phyloP scores from a whole-genome alignment of 2,797 vertebrate species.

The Mus caroli region DNA sequence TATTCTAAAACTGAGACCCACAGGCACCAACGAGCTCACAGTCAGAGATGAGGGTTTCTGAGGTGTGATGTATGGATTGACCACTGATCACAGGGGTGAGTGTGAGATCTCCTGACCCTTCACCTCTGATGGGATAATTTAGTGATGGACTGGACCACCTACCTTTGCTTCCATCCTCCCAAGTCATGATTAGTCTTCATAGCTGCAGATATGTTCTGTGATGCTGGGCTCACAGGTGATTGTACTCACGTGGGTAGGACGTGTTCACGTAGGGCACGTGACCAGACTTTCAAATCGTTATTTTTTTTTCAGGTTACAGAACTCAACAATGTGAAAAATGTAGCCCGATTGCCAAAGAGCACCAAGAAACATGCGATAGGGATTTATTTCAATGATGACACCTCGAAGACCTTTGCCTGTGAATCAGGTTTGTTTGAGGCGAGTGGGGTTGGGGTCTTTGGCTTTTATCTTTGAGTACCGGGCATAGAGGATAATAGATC shows the following conservation, averaged over 20 bases:
- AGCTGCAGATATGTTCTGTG: accelerated
- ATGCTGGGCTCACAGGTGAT: accelerated
- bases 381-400: conserved; percentile 90
- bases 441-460: accelerated
- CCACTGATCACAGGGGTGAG: accelerated
- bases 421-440: conserved; percentile 90
- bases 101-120: too few relatives aligned
- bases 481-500: conserved; percentile 62
- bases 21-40: accelerated
- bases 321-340: conserved; percentile 90
- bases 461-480: neutral
- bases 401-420: conserved; percentile 92
- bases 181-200: neutral
- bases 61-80: neutral
- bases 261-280: neutral
- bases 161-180: neutral
- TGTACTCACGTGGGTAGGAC: neutral
- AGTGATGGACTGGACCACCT: too few relatives aligned
- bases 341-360: conserved; percentile 89
- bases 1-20: neutral
- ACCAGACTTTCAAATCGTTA: neutral
- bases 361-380: conserved; percentile 91
- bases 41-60: neutral
- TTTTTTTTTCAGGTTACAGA: conserved; percentile 90
- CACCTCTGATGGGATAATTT: neutral